Evolutionary conservation across 1,140 invertebrate genomes (phyloP), one percentile per base, ranked within the genome.

Genomic region (Lamellibrachia luymesi): DNA sequence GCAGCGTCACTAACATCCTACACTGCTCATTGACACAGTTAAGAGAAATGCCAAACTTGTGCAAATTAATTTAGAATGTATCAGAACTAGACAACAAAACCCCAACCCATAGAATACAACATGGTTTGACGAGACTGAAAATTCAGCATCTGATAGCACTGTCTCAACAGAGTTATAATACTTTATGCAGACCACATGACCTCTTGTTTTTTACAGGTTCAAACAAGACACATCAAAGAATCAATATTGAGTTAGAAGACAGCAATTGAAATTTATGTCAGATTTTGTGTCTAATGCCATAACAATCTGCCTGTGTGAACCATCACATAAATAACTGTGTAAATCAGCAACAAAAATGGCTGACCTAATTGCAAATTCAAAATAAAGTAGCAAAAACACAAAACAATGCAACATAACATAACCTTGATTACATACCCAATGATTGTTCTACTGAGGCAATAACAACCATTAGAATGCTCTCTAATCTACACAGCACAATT

Each of bases 401-500:
- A 80, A 80, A 80, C 17, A 56, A 56, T 56, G 52, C 52, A 56
- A 56, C 52, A 17, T 56, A 56, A 56, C 52, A 17, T 56, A 56
- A 56, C 52, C 52, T 56, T 56, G 6, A 56, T 56, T 56, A 56
- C 52, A 56, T 17, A 56, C 6, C 6, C 52, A 56, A 56, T 56
- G 52, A 56, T 17, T 56, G 17, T 56, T 56, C 52, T 56, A 56
- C 52, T 56, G 52, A 56, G 38, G 17, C 52, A 56, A 56, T 56
- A 17, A 6, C 52, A 56, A 56, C 6, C 6, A 56, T 56, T 7
- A 7, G 6, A 6, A 7, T 7, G 52, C 52, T 56, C 6, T 56
- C 6, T 56, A 56, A 56, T 56, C 52, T 56, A 56, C 52, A 56
- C 6, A 7, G 38, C 95, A 51, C 95, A 94, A 10, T 17, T 80